Evolutionary conservation across 2,113 vertebrate species (phyloP).

Genomic region (Mus spicilegus): DNA sequence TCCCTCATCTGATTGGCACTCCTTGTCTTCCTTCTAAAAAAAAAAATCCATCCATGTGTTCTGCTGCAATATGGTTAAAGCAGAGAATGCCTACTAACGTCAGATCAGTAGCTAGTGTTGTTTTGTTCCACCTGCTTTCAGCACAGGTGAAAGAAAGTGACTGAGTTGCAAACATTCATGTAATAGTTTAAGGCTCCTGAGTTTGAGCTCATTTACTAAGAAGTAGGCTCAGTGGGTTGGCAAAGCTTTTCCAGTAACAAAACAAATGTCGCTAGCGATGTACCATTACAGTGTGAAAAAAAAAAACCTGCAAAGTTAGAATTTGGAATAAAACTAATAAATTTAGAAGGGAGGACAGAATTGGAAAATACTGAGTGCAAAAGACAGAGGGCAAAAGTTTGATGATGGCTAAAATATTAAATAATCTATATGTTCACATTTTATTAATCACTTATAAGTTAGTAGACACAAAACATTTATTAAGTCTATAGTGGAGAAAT

Average conservation of each 20-base stretch:
- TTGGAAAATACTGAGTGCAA: slow-evolving; percentile 25
- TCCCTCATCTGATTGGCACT: neutral
- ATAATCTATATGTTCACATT: neutral
- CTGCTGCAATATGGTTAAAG: neutral
- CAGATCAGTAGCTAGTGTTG: neutral
- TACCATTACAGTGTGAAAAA: neutral
- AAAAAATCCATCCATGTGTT: neutral
- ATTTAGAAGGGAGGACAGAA: neutral
- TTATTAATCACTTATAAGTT: slow-evolving; percentile 41
- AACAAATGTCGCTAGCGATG: slow-evolving; percentile 15
- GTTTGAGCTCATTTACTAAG: slow-evolving; percentile 5
- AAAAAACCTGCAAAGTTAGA: neutral
- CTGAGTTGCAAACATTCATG: neutral
- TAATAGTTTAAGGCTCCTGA: neutral
- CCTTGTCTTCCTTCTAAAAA: neutral
- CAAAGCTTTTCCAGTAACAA: neutral
- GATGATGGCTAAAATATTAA: slow-evolving; percentile 12
- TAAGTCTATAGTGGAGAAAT: slow-evolving; percentile 21
- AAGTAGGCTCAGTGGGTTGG: neutral
- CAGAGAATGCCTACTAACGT: neutral
- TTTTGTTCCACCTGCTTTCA: neutral
- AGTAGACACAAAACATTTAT: slow-evolving; percentile 3
- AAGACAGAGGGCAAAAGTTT: neutral
- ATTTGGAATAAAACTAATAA: slow-evolving; percentile 35
- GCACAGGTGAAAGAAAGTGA: neutral